Conservation (phyloP, 2,888 invertebrate species). For the Sesia apiformis region DNA sequence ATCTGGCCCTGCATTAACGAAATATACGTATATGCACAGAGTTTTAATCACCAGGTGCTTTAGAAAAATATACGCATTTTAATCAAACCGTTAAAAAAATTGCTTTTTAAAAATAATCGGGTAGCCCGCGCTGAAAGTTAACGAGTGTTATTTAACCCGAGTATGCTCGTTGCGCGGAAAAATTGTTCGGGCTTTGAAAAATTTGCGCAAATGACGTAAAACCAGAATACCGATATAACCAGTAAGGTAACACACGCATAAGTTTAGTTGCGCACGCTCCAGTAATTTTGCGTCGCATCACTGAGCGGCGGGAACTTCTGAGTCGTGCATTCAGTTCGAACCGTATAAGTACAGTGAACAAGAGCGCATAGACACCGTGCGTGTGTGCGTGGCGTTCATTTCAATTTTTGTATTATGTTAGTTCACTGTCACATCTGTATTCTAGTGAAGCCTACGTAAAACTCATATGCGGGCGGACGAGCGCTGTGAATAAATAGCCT, state of each 20-base stretch:
- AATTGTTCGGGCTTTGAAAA: conserved; percentile 61
- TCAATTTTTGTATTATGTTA: too few relatives aligned
- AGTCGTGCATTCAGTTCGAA: too few relatives aligned
- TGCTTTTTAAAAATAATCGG: conserved; percentile 58
- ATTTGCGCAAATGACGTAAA: conserved; percentile 54
- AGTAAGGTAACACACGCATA: too few relatives aligned
- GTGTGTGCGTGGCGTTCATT: too few relatives aligned
- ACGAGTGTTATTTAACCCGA: conserved; percentile 65
- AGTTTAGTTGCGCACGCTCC: too few relatives aligned
- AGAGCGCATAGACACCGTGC: too few relatives aligned
- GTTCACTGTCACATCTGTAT: too few relatives aligned
- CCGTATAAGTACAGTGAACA: too few relatives aligned
- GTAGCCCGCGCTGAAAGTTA: conserved; percentile 53
- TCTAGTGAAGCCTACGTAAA: conserved; percentile 13
- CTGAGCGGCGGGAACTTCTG: too few relatives aligned
- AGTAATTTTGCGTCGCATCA: too few relatives aligned
- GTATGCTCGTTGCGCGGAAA: conserved; percentile 40
- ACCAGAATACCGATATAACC: too few relatives aligned
- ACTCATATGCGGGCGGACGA: conserved; percentile 50
- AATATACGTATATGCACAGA: background rate
- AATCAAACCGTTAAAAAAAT: conserved; percentile 57
- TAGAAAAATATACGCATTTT: conserved; percentile 33
- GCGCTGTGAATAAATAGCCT: conserved; percentile 32
- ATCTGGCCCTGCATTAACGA: conserved; percentile 1
- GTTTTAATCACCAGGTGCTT: conserved; percentile 11